phyloP scores from a whole-genome alignment of 2,888 invertebrate genomes.

The Adineta ricciae region DNA sequence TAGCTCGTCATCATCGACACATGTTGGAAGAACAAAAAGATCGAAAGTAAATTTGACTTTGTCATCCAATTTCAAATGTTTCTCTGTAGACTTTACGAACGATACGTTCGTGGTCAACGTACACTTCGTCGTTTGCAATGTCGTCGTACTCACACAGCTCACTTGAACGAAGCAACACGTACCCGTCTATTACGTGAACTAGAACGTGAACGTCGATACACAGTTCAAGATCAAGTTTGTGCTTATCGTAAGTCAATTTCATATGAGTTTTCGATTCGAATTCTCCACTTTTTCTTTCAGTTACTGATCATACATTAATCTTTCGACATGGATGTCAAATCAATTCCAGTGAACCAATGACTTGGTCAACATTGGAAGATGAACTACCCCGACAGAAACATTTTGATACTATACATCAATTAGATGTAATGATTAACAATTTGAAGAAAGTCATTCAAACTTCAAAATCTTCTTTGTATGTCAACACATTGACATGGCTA shows the following conservation, averaged over 20 bases:
- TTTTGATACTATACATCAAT: neutral
- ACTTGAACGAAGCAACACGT: neutral
- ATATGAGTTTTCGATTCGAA: too few relatives aligned
- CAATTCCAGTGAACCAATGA: neutral
- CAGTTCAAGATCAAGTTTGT: neutral
- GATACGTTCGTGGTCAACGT: neutral
- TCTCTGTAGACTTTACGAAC: neutral
- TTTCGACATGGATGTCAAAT: neutral
- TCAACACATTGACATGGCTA: too few relatives aligned
- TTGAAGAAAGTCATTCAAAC: neutral
- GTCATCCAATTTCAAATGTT: too few relatives aligned
- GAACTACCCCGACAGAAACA: neutral
- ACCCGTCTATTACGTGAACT: conserved; percentile 3
- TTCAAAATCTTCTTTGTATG: neutral
- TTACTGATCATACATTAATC: neutral
- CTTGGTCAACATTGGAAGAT: neutral
- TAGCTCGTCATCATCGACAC: neutral
- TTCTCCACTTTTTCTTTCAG: neutral
- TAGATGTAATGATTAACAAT: neutral
- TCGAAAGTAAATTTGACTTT: conserved; percentile 24
- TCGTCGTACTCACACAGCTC: conserved; percentile 4
- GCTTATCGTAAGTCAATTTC: neutral
- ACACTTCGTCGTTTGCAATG: neutral
- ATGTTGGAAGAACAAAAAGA: conserved; percentile 12
- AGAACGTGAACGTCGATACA: neutral